Evolutionary conservation across 1,140 invertebrate species (phyloP), one percentile per base, ranked within the genome.

Genomic region (Chymomyza costata): DNA sequence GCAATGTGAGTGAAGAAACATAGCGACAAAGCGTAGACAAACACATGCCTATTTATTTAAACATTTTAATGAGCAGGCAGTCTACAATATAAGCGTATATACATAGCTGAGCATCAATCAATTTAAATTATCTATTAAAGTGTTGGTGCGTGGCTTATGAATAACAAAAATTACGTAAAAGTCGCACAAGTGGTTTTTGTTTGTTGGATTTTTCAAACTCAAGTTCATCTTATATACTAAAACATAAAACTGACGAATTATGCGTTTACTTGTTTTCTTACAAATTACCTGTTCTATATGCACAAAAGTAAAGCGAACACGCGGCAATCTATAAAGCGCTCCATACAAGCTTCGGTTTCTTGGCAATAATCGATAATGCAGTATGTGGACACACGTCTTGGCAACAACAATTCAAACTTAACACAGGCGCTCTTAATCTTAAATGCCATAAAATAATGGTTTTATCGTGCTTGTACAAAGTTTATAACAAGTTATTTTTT

Each of bases 351-450:
- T 17, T 44, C 32, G 14, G 10, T 45, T 65, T 57, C 43, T n/a
- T 28, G 57, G 34, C 60, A 78, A 69, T 56, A 76, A 76, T 76
- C 71, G 69, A 76, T 76, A 66, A 63, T 52, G 60, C n/a, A n/a
- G n/a, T n/a, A n/a, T n/a, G n/a, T n/a, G n/a, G 25, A 31, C 43
- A 17, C 51, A 14, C 18, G 38, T 30, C 47, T 53, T 60, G 62
- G 55, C 55, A 64, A 52, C 39, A 37, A 17, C 40, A 49, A 19
- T 52, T 39, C 31, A 38, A 45, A 41, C 48, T 31, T 34, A 34
- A 39, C 40, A n/a, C n/a, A n/a, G n/a, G n/a, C n/a, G n/a, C n/a
- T n/a, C 34, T 60, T 61, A 49, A 60, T 60, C 53, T 49, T 30
- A 30, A 43, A 43, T 39, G 47, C 18, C 14, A 43, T 44, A 39